Percentiles rank a stretch among this genome's conserved stretches.
Conservation (phyloP, 2,797 vertebrate species). For the Coranthus polyacanthus region DNA sequence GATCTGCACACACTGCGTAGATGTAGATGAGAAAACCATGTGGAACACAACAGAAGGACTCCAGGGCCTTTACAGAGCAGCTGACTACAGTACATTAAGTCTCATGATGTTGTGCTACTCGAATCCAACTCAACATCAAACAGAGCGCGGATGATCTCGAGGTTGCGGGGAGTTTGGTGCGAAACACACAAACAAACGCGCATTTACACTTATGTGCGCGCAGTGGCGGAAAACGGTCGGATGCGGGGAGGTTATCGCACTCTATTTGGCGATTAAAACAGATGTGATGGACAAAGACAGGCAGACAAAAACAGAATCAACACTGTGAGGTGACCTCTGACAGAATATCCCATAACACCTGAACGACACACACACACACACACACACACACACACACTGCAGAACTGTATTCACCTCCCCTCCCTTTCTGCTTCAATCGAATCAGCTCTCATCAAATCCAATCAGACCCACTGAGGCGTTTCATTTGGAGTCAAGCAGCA, state of each 20-base stretch:
- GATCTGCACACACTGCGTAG: not conserved
- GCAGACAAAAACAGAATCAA: constrained; percentile 3
- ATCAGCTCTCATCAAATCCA: constrained; percentile 78
- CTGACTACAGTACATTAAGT: not conserved
- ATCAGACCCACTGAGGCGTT: constrained; percentile 73
- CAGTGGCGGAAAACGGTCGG: not conserved
- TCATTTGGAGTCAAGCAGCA: constrained; percentile 63
- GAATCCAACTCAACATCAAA: not conserved
- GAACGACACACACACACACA: constrained; percentile 25
- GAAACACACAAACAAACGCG: not conserved
- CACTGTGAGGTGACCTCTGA: constrained; percentile 29
- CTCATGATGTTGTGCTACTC: not conserved
- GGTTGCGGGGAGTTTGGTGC: not conserved
- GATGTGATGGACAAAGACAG: constrained; percentile 3
- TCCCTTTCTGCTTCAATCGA: constrained; percentile 52
- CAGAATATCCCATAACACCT: constrained; percentile 38
- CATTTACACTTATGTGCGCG: not conserved
- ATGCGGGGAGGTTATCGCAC: constrained; percentile 4
- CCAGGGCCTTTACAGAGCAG: not conserved
- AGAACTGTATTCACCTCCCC: constrained; percentile 23
- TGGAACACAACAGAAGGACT: constrained; percentile 9
- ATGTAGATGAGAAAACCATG: constrained; percentile 12
- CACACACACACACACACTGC: constrained; percentile 28
- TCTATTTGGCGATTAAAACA: constrained; percentile 18
- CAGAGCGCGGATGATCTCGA: not conserved